Percentiles rank a stretch among this genome's conserved stretches.
Evolutionary conservation across 2,888 invertebrate species (phyloP).

Genomic region (Sarcophaga subvicina): DNA sequence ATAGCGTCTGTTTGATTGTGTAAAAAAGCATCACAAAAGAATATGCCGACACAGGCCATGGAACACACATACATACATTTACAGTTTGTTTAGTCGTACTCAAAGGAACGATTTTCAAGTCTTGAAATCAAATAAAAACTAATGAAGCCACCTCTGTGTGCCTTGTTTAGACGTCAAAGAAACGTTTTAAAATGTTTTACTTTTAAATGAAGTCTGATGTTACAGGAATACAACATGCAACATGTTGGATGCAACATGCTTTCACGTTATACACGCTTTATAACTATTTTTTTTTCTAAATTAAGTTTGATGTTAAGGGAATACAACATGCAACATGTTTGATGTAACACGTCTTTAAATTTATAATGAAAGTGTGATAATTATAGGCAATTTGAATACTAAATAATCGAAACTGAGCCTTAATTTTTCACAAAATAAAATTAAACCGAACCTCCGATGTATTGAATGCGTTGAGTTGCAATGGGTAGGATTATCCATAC

Average conservation of each 20-base stretch:
- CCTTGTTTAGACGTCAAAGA: neutral
- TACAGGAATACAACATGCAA: neutral
- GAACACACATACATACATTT: neutral
- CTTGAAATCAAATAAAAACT: neutral
- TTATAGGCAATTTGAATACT: too few relatives aligned
- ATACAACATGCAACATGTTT: too few relatives aligned
- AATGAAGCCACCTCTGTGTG: neutral
- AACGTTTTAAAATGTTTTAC: too few relatives aligned
- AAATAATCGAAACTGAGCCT: too few relatives aligned
- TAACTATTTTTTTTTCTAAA: too few relatives aligned
- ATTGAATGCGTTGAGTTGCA: too few relatives aligned
- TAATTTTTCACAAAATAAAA: too few relatives aligned
- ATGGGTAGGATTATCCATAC: too few relatives aligned
- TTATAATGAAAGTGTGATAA: too few relatives aligned
- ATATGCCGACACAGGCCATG: neutral
- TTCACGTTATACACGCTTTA: too few relatives aligned
- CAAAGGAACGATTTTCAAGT: neutral
- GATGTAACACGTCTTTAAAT: too few relatives aligned
- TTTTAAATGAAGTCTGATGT: neutral
- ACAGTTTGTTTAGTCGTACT: neutral
- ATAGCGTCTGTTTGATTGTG: constrained; percentile 40
- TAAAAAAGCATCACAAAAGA: neutral
- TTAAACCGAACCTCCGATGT: too few relatives aligned
- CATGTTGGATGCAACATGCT: neutral
- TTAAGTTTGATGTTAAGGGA: neutral